A percentile compares a stretch with the other conserved stretches of the same genome.
These are phyloP conservation scores for Colletes collaris DNA, from an alignment of 2,888 invertebrate species.

Conservation along the genomic window DNA sequence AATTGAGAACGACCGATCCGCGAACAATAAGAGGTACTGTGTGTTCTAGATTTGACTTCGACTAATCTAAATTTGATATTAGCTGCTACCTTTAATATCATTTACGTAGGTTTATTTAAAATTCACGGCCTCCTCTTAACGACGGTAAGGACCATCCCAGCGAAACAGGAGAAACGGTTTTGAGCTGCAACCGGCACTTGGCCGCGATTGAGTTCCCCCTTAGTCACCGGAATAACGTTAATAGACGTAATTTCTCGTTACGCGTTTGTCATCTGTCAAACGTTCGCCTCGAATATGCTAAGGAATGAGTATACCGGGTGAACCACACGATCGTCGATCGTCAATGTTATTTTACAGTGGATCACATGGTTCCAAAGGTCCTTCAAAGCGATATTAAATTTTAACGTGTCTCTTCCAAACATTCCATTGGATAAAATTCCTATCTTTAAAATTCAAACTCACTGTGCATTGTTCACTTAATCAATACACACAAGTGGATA, in stretches of 20 bases:
- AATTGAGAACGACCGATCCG: constrained; percentile 1
- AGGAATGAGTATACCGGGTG: constrained; percentile 17
- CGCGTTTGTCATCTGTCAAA: constrained; percentile 16
- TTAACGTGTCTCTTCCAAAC: too few species aligned
- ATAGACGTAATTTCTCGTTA: not conserved
- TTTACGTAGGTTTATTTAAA: constrained; percentile 12
- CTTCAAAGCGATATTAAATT: too few species aligned
- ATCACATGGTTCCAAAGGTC: too few species aligned
- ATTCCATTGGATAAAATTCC: too few species aligned
- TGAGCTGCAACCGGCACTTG: constrained; percentile 45
- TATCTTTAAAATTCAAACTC: too few species aligned
- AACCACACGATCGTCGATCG: too few species aligned
- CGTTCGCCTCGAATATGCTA: constrained; percentile 10
- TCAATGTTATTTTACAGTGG: too few species aligned
- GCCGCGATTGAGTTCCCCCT: constrained; percentile 21
- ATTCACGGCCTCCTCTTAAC: not conserved
- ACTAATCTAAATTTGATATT: not conserved
- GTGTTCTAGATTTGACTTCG: constrained; percentile 15
- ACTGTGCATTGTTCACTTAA: too few species aligned
- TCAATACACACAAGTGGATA: too few species aligned
- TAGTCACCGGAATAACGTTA: constrained; percentile 3
- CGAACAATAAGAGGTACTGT: constrained; percentile 6
- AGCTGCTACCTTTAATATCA: constrained; percentile 51
- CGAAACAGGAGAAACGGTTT: constrained; percentile 29
- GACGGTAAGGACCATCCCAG: not conserved